phyloP scores from a whole-genome alignment of 30 jellyfish, hydroid and myxozoan genomes.

The Aurelia sp. region DNA sequence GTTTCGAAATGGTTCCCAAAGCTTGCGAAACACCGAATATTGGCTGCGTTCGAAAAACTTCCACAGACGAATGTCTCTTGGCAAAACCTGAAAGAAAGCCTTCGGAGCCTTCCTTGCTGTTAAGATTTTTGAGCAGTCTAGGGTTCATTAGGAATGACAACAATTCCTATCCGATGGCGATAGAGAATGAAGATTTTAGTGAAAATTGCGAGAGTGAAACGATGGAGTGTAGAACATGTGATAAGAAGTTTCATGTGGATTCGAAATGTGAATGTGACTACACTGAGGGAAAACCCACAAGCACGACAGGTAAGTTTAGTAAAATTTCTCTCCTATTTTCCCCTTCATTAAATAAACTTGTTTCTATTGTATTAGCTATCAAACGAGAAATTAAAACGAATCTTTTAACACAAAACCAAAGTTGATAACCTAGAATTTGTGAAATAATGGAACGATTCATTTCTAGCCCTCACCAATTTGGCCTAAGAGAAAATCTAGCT shows the following conservation, averaged over 20 bases:
- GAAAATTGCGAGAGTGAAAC: neutral
- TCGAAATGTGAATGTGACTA: neutral
- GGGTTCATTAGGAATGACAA: constrained; percentile 28
- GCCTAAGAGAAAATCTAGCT: too few species aligned
- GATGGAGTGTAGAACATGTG: neutral
- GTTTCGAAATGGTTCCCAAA: constrained; percentile 23
- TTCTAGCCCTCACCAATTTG: too few species aligned
- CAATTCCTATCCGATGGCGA: neutral
- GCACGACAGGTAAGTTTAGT: neutral
- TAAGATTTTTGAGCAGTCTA: constrained; percentile 16
- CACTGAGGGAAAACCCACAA: neutral
- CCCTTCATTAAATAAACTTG: too few species aligned
- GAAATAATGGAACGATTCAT: too few species aligned
- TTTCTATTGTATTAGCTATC: too few species aligned
- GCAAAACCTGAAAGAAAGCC: neutral
- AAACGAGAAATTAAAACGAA: too few species aligned
- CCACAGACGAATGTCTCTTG: constrained; percentile 12
- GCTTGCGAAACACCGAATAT: neutral
- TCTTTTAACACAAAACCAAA: too few species aligned
- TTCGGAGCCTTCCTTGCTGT: constrained; percentile 12
- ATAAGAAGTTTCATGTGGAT: neutral
- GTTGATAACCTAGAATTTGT: too few species aligned
- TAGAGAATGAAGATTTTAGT: neutral
- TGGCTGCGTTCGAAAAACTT: neutral
- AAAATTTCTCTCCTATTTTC: neutral